These are phyloP conservation scores for Kryptolebias ocellatus DNA, from an alignment of 2,797 vertebrate genomes.

Conservation along the genomic window DNA sequence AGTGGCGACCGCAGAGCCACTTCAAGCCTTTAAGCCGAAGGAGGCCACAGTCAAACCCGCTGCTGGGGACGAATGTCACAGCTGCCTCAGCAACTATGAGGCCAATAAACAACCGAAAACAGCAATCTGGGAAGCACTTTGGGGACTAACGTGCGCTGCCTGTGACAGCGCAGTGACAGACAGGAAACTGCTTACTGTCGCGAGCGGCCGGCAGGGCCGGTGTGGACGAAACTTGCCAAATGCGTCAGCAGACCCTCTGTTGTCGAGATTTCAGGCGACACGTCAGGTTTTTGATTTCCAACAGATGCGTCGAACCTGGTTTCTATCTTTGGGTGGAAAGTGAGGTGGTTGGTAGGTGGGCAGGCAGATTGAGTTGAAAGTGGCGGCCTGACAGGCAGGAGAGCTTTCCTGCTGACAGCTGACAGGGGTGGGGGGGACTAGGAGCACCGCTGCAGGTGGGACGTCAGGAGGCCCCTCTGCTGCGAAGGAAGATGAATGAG, in stretches of 20 bases:
- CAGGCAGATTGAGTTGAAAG: conserved; percentile 46
- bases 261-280: conserved; percentile 42
- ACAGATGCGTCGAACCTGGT: conserved; percentile 27
- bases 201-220: conserved; percentile 16
- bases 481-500: conserved; percentile 54
- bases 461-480: conserved; percentile 46
- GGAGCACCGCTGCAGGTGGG: conserved; percentile 53
- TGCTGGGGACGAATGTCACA: conserved; percentile 44
- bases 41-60: conserved; percentile 49
- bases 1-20: conserved; percentile 45
- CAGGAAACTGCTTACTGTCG: conserved; percentile 50
- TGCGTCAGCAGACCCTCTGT: conserved; percentile 42
- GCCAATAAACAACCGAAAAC: conserved; percentile 30
- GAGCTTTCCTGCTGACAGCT: conserved; percentile 69
- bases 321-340: conserved; percentile 31
- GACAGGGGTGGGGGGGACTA: conserved; percentile 62
- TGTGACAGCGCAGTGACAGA: conserved; percentile 42
- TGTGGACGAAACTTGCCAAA: conserved; percentile 38
- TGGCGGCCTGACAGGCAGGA: conserved; percentile 52
- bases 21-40: conserved; percentile 56
- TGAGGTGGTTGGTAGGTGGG: conserved; percentile 15
- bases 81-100: conserved; percentile 40
- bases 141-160: conserved; percentile 11
- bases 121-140: conserved; percentile 35
- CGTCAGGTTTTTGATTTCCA: conserved; percentile 18